These are phyloP conservation scores for Frieseomelitta varia DNA, from an alignment of 1,140 invertebrate genomes.

Conservation along the genomic window DNA sequence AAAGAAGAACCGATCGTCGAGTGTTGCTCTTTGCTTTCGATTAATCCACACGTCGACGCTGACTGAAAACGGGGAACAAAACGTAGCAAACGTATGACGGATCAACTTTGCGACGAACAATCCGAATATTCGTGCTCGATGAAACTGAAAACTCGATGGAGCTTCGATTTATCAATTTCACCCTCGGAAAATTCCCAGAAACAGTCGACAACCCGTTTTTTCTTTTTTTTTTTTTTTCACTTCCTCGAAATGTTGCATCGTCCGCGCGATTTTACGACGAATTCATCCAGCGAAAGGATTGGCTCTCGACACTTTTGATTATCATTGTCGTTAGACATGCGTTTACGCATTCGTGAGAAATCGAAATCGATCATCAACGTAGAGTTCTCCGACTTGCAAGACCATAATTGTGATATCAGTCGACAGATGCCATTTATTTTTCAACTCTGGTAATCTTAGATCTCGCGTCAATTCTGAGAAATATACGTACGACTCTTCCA, in stretches of 20 bases:
- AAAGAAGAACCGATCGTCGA: background rate
- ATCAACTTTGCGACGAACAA: conserved; percentile 29
- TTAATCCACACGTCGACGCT: background rate
- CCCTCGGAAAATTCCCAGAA: background rate
- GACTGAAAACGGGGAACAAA: conserved; percentile 18
- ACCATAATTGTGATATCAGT: too few relatives aligned
- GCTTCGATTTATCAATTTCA: background rate
- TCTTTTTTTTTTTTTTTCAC: too few relatives aligned
- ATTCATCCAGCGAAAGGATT: conserved; percentile 3
- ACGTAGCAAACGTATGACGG: background rate
- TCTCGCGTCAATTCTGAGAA: too few relatives aligned
- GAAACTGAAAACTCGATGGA: background rate
- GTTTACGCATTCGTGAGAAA: too few relatives aligned
- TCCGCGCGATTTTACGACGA: background rate
- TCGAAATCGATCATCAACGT: too few relatives aligned
- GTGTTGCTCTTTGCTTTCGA: background rate
- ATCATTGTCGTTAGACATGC: background rate
- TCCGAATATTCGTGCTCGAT: background rate
- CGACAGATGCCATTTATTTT: too few relatives aligned
- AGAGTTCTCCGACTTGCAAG: too few relatives aligned
- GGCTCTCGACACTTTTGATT: background rate
- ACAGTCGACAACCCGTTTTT: background rate
- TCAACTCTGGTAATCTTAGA: too few relatives aligned
- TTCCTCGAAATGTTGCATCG: background rate
- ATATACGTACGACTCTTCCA: too few relatives aligned